Evolutionary conservation across 1,140 invertebrate species (phyloP).

Genomic region (Drosophila prosaltans): DNA sequence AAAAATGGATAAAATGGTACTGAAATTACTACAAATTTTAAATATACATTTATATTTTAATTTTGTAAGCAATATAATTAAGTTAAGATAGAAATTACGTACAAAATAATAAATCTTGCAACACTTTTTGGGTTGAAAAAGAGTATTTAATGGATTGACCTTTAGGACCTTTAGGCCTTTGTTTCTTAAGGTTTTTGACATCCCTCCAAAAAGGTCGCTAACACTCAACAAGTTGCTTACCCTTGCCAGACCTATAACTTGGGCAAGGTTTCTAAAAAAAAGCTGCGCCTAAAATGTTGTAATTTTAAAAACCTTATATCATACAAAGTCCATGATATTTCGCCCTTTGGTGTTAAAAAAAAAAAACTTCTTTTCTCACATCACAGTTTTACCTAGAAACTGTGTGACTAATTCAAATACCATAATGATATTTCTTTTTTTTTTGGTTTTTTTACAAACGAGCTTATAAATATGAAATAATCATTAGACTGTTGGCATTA

Average conservation of each 20-base stretch:
- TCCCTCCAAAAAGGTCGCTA: too few relatives aligned
- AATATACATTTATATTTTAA: too few relatives aligned
- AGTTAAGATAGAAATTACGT: too few relatives aligned
- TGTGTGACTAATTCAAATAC: background rate
- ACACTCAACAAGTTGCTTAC: too few relatives aligned
- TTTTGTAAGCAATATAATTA: too few relatives aligned
- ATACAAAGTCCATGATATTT: background rate
- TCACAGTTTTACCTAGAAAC: background rate
- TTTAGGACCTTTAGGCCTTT: too few relatives aligned
- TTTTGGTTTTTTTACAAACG: background rate
- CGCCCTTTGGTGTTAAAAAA: background rate
- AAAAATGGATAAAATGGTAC: too few relatives aligned
- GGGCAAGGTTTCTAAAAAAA: background rate
- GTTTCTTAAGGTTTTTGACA: too few relatives aligned
- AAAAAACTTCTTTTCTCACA: background rate
- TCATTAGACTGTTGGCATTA: background rate
- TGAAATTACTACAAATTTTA: too few relatives aligned
- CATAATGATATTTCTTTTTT: background rate
- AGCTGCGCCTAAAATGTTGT: background rate
- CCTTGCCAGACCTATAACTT: background rate
- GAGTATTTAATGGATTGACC: too few relatives aligned
- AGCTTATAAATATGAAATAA: slow-evolving; percentile 6
- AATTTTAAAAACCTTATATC: background rate
- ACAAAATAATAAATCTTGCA: too few relatives aligned
- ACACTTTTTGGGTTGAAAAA: too few relatives aligned